Evolutionary conservation across 2,888 invertebrate species (phyloP).

Genomic region (Callosobruchus maculatus): DNA sequence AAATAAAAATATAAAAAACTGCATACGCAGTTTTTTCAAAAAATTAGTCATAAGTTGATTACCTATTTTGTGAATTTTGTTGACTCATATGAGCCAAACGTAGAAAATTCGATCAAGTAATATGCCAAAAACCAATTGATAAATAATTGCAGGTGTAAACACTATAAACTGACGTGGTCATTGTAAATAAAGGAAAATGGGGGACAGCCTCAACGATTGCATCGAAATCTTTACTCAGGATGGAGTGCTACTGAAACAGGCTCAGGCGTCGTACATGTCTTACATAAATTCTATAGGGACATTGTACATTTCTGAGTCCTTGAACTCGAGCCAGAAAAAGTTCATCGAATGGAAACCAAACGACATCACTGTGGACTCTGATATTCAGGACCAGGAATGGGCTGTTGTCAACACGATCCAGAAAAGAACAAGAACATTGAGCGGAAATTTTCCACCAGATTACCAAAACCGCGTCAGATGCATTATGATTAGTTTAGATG

Average conservation of each 20-base stretch:
- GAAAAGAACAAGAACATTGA: constrained; percentile 59
- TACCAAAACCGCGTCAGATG: constrained; percentile 49
- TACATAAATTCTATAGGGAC: constrained; percentile 62
- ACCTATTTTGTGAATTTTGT: neutral
- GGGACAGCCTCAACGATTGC: constrained; percentile 34
- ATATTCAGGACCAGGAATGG: constrained; percentile 80
- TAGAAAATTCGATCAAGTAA: neutral
- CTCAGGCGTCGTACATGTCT: constrained; percentile 58
- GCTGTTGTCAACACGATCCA: constrained; percentile 76
- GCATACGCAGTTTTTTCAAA: neutral
- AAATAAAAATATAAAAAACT: neutral
- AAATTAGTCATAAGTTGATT: neutral
- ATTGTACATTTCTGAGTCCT: constrained; percentile 64
- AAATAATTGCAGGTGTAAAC: neutral
- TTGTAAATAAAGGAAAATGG: constrained; percentile 19
- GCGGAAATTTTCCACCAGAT: constrained; percentile 52
- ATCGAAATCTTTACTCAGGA: constrained; percentile 74
- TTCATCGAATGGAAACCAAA: constrained; percentile 79
- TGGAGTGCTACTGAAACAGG: constrained; percentile 69
- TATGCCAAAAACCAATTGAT: neutral
- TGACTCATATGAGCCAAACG: neutral
- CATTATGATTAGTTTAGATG: constrained; percentile 58
- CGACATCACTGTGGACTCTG: constrained; percentile 73
- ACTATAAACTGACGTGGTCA: neutral
- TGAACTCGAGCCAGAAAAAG: constrained; percentile 46